Conservation (phyloP, 30 jellyfish, hydroid and myxozoan genomes). For the Catostylus mosaicus region DNA sequence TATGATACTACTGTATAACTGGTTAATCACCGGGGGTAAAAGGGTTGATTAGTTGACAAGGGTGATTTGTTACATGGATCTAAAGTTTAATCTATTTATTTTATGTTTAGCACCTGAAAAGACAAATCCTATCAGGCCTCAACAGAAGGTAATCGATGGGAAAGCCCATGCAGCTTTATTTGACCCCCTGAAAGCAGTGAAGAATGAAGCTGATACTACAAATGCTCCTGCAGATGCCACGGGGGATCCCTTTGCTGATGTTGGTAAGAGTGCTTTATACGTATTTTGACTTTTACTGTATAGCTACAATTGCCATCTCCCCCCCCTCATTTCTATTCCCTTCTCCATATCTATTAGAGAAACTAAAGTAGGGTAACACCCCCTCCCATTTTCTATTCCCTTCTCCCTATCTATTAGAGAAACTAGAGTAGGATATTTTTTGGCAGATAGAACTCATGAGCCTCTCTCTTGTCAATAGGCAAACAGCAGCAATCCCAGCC, state of each 20-base stretch:
- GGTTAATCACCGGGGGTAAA: too few relatives aligned
- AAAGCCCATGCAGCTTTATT: slow-evolving; percentile 82
- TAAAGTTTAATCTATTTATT: background rate
- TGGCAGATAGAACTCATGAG: too few relatives aligned
- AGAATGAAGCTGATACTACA: slow-evolving; percentile 73
- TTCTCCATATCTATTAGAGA: too few relatives aligned
- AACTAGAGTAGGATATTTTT: too few relatives aligned
- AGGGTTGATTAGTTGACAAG: too few relatives aligned
- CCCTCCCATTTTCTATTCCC: too few relatives aligned
- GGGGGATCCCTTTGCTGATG: slow-evolving; percentile 76
- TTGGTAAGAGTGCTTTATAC: slow-evolving; percentile 43
- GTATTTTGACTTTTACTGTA: background rate
- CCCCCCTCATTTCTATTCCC: background rate
- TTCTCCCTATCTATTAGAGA: too few relatives aligned
- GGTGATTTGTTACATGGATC: too few relatives aligned
- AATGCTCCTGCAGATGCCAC: slow-evolving; percentile 19
- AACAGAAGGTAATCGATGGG: slow-evolving; percentile 21
- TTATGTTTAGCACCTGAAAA: slow-evolving; percentile 14
- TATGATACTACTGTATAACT: too few relatives aligned
- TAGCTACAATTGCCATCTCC: background rate
- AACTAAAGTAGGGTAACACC: too few relatives aligned
- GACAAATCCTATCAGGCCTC: slow-evolving; percentile 12
- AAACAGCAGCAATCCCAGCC: slow-evolving; percentile 51
- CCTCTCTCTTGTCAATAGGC: slow-evolving; percentile 3
- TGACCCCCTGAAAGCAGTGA: slow-evolving; percentile 71